These are phyloP conservation scores for Xenopus laevis DNA, from an alignment of 2,113 vertebrate species.

Conservation along the genomic window DNA sequence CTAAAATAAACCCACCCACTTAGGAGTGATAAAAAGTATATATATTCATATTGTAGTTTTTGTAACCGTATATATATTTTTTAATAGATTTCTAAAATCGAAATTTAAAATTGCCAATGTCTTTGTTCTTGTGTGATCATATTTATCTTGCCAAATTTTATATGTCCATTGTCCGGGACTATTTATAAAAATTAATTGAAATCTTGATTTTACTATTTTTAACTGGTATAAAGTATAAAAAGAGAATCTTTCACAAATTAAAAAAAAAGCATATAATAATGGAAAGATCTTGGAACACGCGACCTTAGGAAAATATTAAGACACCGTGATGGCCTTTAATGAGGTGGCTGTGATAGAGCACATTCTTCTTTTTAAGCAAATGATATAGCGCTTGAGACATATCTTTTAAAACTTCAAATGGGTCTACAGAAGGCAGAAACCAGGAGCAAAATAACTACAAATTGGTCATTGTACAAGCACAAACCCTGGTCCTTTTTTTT, in stretches of 20 bases:
- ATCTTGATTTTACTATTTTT: conserved; percentile 4
- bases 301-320: not conserved
- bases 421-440: conserved; percentile 6
- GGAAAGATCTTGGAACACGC: not conserved
- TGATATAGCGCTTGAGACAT: not conserved
- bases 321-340: conserved; percentile 9
- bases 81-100: too few relatives aligned
- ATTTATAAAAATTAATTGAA: not conserved
- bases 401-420: conserved; percentile 17
- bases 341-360: conserved; percentile 9
- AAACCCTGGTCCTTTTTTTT: not conserved
- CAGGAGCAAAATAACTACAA: conserved; percentile 12
- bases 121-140: too few relatives aligned
- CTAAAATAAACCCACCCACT: not conserved
- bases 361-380: conserved; percentile 14
- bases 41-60: too few relatives aligned
- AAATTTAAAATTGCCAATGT: too few relatives aligned
- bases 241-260: too few relatives aligned
- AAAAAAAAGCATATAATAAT: too few relatives aligned
- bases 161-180: not conserved
- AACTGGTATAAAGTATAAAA: too few relatives aligned
- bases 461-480: conserved; percentile 3
- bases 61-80: too few relatives aligned
- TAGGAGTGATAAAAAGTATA: not conserved
- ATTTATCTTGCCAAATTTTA: too few relatives aligned